phyloP scores from a whole-genome alignment of 2,888 invertebrate species.

The Scaptodrosophila latifasciaeformis region DNA sequence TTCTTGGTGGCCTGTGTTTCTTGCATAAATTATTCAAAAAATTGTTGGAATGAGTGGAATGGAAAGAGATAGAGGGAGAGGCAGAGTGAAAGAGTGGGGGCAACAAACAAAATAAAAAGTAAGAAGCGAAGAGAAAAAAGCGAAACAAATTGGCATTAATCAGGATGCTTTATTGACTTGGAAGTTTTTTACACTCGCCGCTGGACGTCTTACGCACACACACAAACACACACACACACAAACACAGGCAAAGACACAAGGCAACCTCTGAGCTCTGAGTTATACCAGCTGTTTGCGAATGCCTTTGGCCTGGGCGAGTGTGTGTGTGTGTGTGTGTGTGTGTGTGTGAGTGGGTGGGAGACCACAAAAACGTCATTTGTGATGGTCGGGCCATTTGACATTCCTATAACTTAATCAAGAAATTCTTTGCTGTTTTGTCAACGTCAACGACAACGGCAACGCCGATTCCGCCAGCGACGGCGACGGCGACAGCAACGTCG shows the following conservation, averaged over 20 bases:
- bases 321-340: background rate
- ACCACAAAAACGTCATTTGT: no score
- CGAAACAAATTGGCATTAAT: slow-evolving; percentile 58
- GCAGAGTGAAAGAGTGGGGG: no score
- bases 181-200: slow-evolving; percentile 12
- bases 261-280: no score
- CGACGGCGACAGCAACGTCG: no score
- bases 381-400: slow-evolving; percentile 22
- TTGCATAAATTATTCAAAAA: slow-evolving; percentile 57
- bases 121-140: slow-evolving; percentile 22
- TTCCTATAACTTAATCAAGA: slow-evolving; percentile 65
- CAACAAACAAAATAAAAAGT: no score
- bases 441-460: no score
- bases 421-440: slow-evolving; percentile 42
- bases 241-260: background rate
- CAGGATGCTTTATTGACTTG: slow-evolving; percentile 59
- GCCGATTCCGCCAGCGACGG: no score
- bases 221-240: slow-evolving; percentile 5
- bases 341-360: no score
- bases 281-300: no score
- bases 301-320: background rate
- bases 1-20: slow-evolving; percentile 41
- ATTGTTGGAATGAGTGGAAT: no score
- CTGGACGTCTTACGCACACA: slow-evolving; percentile 10
- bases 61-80: no score